Conservation (phyloP, 1,140 invertebrate genomes). For the Papilio machaon region DNA sequence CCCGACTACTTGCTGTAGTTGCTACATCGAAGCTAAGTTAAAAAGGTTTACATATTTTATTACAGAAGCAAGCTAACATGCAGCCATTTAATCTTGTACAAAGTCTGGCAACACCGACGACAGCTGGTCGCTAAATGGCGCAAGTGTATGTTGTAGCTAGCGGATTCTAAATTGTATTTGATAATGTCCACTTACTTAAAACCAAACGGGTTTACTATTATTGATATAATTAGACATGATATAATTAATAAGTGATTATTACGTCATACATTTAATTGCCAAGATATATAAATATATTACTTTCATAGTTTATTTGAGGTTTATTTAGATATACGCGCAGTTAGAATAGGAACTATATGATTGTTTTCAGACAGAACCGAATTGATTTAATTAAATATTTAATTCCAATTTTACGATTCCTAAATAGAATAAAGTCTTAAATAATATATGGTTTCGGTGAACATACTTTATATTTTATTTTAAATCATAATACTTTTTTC, state of each 20-base stretch:
- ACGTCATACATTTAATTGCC: background rate
- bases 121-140: slow-evolving; percentile 34
- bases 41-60: slow-evolving; percentile 37
- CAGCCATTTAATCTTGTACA: slow-evolving; percentile 30
- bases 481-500: too few species aligned
- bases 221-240: slow-evolving; percentile 31
- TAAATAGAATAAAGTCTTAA: background rate
- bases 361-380: background rate
- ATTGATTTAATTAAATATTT: background rate
- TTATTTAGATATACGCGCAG: too few species aligned
- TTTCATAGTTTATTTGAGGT: background rate
- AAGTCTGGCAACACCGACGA: slow-evolving; percentile 28
- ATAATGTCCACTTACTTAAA: slow-evolving; percentile 32
- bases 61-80: slow-evolving; percentile 40
- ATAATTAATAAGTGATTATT: slow-evolving; percentile 22
- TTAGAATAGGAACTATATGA: background rate
- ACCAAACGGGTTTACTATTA: slow-evolving; percentile 31
- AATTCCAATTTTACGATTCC: background rate
- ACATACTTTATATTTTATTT: background rate
- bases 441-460: background rate
- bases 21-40: slow-evolving; percentile 35
- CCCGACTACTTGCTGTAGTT: slow-evolving; percentile 34
- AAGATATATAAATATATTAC: background rate
- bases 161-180: background rate
- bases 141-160: slow-evolving; percentile 21